Conservation (phyloP, 2,888 invertebrate genomes). For the Drosophila borborema region DNA sequence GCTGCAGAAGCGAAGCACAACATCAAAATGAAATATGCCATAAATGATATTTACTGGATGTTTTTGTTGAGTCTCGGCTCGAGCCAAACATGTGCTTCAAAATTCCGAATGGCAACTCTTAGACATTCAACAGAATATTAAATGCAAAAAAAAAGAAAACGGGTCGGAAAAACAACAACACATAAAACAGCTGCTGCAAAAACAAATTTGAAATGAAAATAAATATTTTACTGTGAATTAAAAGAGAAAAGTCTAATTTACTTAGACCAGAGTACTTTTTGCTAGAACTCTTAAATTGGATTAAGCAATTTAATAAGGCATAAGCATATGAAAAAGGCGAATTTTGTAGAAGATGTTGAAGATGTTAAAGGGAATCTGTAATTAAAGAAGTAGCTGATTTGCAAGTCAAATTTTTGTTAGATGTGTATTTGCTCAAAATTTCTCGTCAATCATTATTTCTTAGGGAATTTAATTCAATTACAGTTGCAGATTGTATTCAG, state of each 20-base stretch:
- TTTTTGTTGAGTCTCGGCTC: conserved; percentile 17
- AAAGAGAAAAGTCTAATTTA: not conserved
- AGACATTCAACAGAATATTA: conserved; percentile 30
- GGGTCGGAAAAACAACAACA: conserved; percentile 16
- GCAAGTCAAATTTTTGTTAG: no score
- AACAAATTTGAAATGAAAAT: not conserved
- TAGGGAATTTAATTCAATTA: no score
- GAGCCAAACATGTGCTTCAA: conserved; percentile 41
- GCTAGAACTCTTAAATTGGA: not conserved
- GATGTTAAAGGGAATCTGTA: not conserved
- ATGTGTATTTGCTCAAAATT: no score
- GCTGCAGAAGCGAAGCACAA: conserved; percentile 30
- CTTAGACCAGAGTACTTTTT: conserved; percentile 3
- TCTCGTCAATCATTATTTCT: no score
- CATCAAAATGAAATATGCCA: conserved; percentile 57
- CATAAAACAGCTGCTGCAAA: conserved; percentile 12
- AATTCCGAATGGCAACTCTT: conserved; percentile 40
- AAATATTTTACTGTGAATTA: not conserved
- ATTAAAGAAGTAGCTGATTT: not conserved
- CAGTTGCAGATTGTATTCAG: no score
- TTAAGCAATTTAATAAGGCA: not conserved
- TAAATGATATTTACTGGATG: conserved; percentile 57
- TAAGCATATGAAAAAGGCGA: not conserved
- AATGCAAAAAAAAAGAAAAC: conserved; percentile 36
- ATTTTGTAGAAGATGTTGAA: not conserved